A percentile compares a stretch with the other conserved stretches of the same genome.
Conservation (phyloP, 2,113 vertebrate species). For the Odontophorus gujanensis region DNA sequence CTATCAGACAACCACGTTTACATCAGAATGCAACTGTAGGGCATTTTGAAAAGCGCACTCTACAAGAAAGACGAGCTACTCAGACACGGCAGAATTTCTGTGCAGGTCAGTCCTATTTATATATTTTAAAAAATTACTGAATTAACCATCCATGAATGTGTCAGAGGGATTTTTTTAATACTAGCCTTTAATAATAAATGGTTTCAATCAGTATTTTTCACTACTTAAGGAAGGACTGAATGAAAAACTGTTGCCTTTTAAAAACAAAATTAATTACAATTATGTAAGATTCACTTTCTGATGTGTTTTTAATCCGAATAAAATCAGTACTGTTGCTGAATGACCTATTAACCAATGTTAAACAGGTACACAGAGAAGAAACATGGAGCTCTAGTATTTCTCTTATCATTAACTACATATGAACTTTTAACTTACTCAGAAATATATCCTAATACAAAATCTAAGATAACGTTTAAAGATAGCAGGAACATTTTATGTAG, state of each 20-base stretch:
- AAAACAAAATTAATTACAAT: not conserved
- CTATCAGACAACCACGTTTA: slow-evolving; percentile 55
- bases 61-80: slow-evolving; percentile 43
- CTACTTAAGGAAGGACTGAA: not conserved
- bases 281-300: not conserved
- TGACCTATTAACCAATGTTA: not conserved
- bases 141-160: not conserved
- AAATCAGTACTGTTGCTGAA: not conserved
- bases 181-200: not conserved
- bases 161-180: not conserved
- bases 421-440: not conserved
- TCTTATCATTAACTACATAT: not conserved
- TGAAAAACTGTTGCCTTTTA: not conserved
- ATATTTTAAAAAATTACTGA: not conserved
- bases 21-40: slow-evolving; percentile 34
- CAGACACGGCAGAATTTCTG: slow-evolving; percentile 23
- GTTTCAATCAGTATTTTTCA: not conserved
- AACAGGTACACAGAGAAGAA: not conserved
- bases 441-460: not conserved
- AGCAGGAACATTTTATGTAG: too few relatives aligned
- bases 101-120: slow-evolving; percentile 77
- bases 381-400: not conserved
- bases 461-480: too few relatives aligned
- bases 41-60: slow-evolving; percentile 35
- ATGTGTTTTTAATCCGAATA: not conserved